Conservation (phyloP, 2,113 vertebrate genomes). For the Caranx ignobilis region DNA sequence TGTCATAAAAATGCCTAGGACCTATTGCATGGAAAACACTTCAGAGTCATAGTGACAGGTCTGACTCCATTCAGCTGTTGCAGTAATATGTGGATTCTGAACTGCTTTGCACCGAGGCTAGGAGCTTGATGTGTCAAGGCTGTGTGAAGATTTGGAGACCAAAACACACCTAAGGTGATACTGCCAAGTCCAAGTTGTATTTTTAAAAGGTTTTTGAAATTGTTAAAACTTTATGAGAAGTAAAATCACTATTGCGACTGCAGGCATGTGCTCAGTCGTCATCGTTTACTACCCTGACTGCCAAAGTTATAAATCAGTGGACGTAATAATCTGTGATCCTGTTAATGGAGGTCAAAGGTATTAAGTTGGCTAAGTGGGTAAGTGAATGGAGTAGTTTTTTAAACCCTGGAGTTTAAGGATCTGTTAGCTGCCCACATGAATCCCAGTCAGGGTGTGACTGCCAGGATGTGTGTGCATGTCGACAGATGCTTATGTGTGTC, state of each 20-base stretch:
- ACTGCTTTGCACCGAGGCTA: not conserved
- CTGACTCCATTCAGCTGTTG: not conserved
- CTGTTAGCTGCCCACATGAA: not conserved
- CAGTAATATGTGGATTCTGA: not conserved
- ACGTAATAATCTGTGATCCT: not conserved
- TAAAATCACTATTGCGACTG: not conserved
- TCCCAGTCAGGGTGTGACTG: constrained; percentile 4
- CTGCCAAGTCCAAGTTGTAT: not conserved
- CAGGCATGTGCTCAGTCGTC: not conserved
- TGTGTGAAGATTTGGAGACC: not conserved
- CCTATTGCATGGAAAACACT: not conserved
- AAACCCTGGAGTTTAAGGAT: not conserved
- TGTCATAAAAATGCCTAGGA: too few relatives aligned
- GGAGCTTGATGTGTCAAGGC: not conserved
- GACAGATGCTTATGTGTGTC: not conserved
- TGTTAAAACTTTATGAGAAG: not conserved
- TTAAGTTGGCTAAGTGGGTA: not conserved
- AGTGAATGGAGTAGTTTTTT: constrained; percentile 27
- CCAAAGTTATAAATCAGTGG: not conserved
- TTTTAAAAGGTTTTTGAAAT: not conserved
- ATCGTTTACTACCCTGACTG: not conserved
- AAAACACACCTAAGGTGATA: not conserved
- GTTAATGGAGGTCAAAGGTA: constrained; percentile 19
- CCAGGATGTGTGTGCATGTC: not conserved
- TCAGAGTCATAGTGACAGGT: not conserved